Evolutionary conservation across 2,113 vertebrate species (phyloP).

Genomic region (Macrotis lagotis): DNA sequence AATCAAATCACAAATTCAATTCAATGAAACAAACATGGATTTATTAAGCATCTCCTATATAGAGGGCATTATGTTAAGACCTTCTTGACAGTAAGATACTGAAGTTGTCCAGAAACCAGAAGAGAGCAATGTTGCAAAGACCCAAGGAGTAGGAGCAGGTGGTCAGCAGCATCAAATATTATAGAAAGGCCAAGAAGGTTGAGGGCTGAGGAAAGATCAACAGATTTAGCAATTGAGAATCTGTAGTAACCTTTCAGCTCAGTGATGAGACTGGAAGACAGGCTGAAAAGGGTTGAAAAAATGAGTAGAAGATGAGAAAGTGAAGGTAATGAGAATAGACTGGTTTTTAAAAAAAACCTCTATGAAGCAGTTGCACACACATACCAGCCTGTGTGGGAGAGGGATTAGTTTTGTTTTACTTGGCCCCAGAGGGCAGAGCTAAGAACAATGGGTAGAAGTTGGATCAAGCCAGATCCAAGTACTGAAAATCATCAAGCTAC

Average conservation of each 20-base stretch:
- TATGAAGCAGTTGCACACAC: background rate
- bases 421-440: background rate
- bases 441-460: background rate
- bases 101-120: background rate
- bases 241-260: background rate
- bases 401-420: background rate
- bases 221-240: background rate
- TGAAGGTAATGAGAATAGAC: background rate
- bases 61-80: background rate
- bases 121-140: background rate
- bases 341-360: background rate
- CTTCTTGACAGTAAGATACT: background rate
- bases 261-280: background rate
- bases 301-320: background rate
- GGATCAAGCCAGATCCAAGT: background rate
- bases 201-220: background rate
- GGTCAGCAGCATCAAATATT: background rate
- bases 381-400: background rate
- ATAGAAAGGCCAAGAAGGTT: background rate
- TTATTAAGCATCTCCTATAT: background rate
- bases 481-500: background rate
- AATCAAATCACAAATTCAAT: background rate
- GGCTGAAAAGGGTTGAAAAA: background rate
- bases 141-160: background rate
- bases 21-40: background rate